Evolutionary conservation across 1,140 invertebrate genomes (phyloP).

Genomic region (Diorhabda carinulata): DNA sequence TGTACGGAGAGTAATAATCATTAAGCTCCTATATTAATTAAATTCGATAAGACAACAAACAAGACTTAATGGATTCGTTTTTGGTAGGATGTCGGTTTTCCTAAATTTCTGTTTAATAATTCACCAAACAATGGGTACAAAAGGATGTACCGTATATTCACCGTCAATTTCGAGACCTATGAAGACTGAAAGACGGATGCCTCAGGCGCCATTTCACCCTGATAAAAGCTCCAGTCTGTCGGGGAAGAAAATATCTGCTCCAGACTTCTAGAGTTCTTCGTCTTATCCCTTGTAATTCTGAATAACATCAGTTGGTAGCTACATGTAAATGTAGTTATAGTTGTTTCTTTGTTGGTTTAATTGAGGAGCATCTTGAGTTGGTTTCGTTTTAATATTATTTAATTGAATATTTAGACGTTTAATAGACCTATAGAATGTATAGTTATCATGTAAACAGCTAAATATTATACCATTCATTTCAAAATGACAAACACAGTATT

Average conservation of each 20-base stretch:
- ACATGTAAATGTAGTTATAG: neutral
- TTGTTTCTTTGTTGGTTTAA: conserved; percentile 1
- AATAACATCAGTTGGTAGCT: neutral
- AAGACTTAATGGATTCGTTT: neutral
- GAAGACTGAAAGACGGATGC: neutral
- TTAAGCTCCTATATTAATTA: neutral
- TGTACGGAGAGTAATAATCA: neutral
- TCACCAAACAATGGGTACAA: neutral
- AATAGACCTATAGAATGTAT: too few relatives aligned
- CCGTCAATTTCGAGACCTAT: neutral
- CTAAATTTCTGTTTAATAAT: neutral
- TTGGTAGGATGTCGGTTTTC: neutral
- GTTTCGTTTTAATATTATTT: neutral
- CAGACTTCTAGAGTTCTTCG: neutral
- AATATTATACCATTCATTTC: too few relatives aligned
- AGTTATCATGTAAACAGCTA: too few relatives aligned
- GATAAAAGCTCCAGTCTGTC: neutral
- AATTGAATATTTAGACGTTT: neutral
- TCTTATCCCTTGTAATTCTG: neutral
- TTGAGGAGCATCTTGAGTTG: neutral
- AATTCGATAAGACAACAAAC: neutral
- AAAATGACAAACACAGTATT: too few relatives aligned
- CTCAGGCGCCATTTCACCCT: neutral
- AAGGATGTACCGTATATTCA: neutral
- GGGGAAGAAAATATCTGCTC: neutral